phyloP scores from a whole-genome alignment of 2,888 invertebrate species.

The Camponotus fellah region DNA sequence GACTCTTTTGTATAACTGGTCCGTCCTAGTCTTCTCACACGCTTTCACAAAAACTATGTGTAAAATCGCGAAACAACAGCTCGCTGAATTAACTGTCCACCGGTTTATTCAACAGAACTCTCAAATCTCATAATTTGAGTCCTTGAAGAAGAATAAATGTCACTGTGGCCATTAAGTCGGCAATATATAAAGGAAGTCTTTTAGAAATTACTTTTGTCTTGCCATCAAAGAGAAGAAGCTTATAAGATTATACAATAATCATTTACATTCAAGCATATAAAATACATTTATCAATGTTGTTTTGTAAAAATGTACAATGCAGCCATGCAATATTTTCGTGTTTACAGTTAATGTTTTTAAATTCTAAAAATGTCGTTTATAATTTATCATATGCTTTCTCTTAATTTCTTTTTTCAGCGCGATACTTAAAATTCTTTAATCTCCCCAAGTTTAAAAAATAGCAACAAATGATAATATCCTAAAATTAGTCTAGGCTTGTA shows the following conservation, averaged over 20 bases:
- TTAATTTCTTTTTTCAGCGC: neutral
- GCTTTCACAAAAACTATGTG: slow-evolving; percentile 1
- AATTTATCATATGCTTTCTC: neutral
- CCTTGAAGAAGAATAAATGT: slow-evolving; percentile 16
- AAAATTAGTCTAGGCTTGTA: too few relatives aligned
- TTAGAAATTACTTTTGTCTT: slow-evolving; percentile 18
- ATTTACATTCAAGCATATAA: neutral
- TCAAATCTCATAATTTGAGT: slow-evolving; percentile 32
- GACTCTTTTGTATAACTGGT: neutral
- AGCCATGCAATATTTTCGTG: neutral
- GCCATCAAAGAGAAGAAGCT: neutral
- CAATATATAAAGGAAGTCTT: slow-evolving; percentile 25
- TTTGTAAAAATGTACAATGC: neutral
- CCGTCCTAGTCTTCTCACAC: neutral
- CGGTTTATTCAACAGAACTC: slow-evolving; percentile 20
- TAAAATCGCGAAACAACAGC: neutral
- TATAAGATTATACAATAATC: neutral
- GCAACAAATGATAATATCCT: neutral
- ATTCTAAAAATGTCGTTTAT: neutral
- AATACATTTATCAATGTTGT: slow-evolving; percentile 3
- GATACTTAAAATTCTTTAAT: neutral
- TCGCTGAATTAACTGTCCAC: slow-evolving; percentile 9
- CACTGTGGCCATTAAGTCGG: slow-evolving; percentile 15
- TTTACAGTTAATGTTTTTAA: neutral
- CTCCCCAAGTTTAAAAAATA: neutral